Conservation (phyloP, 2,113 vertebrate species). For the Thymallus thymallus region DNA sequence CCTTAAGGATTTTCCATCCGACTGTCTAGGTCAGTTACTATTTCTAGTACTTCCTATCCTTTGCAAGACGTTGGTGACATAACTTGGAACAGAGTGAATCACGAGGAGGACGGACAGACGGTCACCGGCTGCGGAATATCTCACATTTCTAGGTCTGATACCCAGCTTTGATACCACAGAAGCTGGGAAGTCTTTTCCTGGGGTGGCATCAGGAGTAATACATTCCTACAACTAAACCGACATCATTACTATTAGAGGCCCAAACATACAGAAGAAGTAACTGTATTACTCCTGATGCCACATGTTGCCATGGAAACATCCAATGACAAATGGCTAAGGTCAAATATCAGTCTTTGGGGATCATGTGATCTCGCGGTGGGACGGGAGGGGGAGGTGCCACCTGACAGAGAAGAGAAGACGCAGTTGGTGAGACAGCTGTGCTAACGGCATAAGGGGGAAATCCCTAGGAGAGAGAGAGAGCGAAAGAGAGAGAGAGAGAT, state of each 20-base stretch:
- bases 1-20: constrained; percentile 49
- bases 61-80: constrained; percentile 38
- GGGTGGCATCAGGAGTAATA: no score
- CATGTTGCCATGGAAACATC: constrained; percentile 54
- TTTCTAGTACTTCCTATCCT: background rate
- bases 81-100: constrained; percentile 49
- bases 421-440: constrained; percentile 45
- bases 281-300: constrained; percentile 47
- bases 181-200: constrained; percentile 66
- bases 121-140: constrained; percentile 31
- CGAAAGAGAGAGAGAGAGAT: background rate
- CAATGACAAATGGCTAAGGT: constrained; percentile 53
- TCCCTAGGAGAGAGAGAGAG: constrained; percentile 27
- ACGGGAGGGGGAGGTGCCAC: constrained; percentile 4
- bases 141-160: background rate
- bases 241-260: constrained; percentile 1
- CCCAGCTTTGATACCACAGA: constrained; percentile 21
- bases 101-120: constrained; percentile 25
- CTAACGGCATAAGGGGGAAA: constrained; percentile 39
- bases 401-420: background rate
- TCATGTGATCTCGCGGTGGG: constrained; percentile 42
- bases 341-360: constrained; percentile 47
- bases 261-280: constrained; percentile 40
- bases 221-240: constrained; percentile 14
- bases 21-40: background rate